Evolutionary conservation across 1,140 invertebrate genomes (phyloP).

Genomic region (Aporrectodea caliginosa): DNA sequence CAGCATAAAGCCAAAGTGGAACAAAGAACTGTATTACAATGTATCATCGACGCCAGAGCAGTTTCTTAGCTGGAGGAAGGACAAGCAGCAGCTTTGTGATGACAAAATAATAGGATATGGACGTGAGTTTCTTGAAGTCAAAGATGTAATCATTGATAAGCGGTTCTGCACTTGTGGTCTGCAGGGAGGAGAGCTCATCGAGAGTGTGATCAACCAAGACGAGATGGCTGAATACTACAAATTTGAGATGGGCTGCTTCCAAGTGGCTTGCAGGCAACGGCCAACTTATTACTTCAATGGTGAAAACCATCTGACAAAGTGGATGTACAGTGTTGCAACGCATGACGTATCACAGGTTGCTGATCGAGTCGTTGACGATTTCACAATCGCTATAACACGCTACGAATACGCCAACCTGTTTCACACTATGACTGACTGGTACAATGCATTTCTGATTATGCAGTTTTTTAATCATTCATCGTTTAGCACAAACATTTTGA

Average conservation of each 20-base stretch:
- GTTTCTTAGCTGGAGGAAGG: slow-evolving; percentile 14
- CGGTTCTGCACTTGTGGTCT: slow-evolving; percentile 1
- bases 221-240: slow-evolving; percentile 41
- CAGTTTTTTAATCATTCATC: slow-evolving; percentile 40
- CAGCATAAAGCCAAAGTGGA: slow-evolving; percentile 5
- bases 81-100: slow-evolving; percentile 6
- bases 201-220: slow-evolving; percentile 41
- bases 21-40: slow-evolving; percentile 20
- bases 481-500: slow-evolving; percentile 40
- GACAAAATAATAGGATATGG: slow-evolving; percentile 19
- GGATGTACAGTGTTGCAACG: slow-evolving; percentile 31
- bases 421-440: slow-evolving; percentile 53
- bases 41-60: not conserved
- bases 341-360: not conserved
- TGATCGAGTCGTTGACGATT: slow-evolving; percentile 16
- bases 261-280: slow-evolving; percentile 31
- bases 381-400: slow-evolving; percentile 33
- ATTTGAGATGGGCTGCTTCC: slow-evolving; percentile 39
- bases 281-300: slow-evolving; percentile 31
- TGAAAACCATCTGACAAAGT: slow-evolving; percentile 37
- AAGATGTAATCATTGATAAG: slow-evolving; percentile 28
- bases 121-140: slow-evolving; percentile 25
- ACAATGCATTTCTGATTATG: slow-evolving; percentile 49
- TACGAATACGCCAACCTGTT: slow-evolving; percentile 54
- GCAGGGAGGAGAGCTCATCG: slow-evolving; percentile 43